Evolutionary conservation across 2,113 vertebrate genomes (phyloP).

Genomic region (Andinoacara biseriatus): DNA sequence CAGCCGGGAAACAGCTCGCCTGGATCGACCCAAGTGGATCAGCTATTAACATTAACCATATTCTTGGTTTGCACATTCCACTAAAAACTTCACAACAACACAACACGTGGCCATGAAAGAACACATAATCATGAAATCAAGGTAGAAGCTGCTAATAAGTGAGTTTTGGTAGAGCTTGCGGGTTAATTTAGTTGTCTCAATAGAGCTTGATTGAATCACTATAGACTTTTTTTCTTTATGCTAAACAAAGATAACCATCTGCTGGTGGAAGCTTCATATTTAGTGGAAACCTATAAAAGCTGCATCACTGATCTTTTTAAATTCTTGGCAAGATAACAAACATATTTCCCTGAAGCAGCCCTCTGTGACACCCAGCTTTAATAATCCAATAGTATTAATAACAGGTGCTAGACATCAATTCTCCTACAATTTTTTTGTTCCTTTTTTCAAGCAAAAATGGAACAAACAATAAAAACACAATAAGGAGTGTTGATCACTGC

Average conservation of each 20-base stretch:
- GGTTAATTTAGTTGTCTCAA: neutral
- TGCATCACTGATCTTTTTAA: neutral
- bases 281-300: neutral
- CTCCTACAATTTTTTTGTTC: neutral
- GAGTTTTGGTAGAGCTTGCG: neutral
- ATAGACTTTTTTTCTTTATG: neutral
- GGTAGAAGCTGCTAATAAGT: neutral
- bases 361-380: neutral
- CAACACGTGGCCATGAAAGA: neutral
- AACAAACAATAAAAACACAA: neutral
- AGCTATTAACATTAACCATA: neutral
- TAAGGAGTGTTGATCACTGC: neutral
- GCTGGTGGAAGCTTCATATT: neutral
- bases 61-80: neutral
- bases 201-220: neutral
- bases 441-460: neutral
- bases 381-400: neutral
- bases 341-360: neutral
- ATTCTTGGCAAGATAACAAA: neutral
- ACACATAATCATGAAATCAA: neutral
- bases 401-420: neutral
- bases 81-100: neutral
- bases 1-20: neutral
- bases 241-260: neutral
- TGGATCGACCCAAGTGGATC: neutral